Evolutionary conservation across 1,140 invertebrate genomes (phyloP), one percentile per base, ranked within the genome.

Genomic region (Heliconius himera): DNA sequence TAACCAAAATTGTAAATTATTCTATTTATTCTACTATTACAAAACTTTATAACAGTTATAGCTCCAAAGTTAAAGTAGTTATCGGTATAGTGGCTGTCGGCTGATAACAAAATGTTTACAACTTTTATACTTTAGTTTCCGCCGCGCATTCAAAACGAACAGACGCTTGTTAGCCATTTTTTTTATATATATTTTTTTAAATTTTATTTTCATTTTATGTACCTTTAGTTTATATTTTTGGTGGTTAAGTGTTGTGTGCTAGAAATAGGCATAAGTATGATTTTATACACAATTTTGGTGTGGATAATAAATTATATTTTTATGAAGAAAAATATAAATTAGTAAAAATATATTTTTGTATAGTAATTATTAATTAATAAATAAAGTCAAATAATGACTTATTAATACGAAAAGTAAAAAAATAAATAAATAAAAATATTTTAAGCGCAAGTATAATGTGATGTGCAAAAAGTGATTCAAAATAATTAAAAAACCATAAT

Each of bases 41-140:
- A 29, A 29, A 29, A 29, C 29, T 29, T 29, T 29, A 2, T 29
- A 29, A 60, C 56, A 13, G n/a, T 9, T 60, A n/a, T 22, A 71
- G 71, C 13, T 77, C 41, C 22, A 74, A 70, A 79, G 73, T 75
- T 51, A 70, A 74, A 70, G 70, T 36, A 49, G 74, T 46, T 46
- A 13, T 60, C 33, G 33, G 33, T 36, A 36, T 18, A 26, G 13
- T 41, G 51, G 66, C 51, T 79, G 11, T 20, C 26, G 26, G 66
- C 51, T 79, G 79, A 83, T 78, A 83, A 83, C 73, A 73, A 51
- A 76, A 79, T 76, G 75, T 82, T 79, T 80, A 80, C 78, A 74
- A 74, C 29, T 71, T 74, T 76, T n/a, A n/a, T n/a, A 60, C 33
- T 70, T 83, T 73, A 83, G 82, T 83, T 49, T 29, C 8, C 70